phyloP scores from a whole-genome alignment of 2,113 vertebrate species.

The Epinephelus lanceolatus region DNA sequence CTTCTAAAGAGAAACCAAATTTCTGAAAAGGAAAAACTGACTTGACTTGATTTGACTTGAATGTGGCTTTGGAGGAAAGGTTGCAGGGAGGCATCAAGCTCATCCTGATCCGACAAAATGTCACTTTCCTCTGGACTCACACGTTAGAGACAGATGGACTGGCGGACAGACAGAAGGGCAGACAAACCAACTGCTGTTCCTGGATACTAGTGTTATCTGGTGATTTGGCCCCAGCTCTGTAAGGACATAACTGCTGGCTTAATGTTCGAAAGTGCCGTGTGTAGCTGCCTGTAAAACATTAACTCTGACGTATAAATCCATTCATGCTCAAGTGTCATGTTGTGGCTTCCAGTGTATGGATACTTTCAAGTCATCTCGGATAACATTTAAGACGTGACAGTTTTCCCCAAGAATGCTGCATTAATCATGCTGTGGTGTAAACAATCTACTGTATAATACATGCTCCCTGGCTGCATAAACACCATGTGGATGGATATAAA shows the following conservation, averaged over 20 bases:
- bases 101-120: background rate
- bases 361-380: background rate
- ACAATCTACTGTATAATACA: slow-evolving; percentile 18
- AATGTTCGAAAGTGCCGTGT: background rate
- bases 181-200: too few species aligned
- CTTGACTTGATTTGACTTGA: background rate
- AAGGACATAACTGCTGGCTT: background rate
- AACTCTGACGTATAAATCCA: background rate
- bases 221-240: background rate
- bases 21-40: too few species aligned
- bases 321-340: background rate
- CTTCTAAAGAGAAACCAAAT: background rate
- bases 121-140: background rate
- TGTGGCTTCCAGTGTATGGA: background rate
- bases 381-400: slow-evolving; percentile 30
- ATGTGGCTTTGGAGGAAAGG: too few species aligned
- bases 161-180: too few species aligned
- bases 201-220: background rate
- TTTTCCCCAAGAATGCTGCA: background rate
- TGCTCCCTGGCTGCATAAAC: slow-evolving; percentile 9
- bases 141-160: too few species aligned
- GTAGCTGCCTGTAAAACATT: background rate
- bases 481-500: background rate
- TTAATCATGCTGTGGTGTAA: slow-evolving; percentile 10
- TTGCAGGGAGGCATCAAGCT: too few species aligned